Evolutionary conservation across 2,797 vertebrate species (phyloP).

Genomic region (Coregonus ussuriensis): DNA sequence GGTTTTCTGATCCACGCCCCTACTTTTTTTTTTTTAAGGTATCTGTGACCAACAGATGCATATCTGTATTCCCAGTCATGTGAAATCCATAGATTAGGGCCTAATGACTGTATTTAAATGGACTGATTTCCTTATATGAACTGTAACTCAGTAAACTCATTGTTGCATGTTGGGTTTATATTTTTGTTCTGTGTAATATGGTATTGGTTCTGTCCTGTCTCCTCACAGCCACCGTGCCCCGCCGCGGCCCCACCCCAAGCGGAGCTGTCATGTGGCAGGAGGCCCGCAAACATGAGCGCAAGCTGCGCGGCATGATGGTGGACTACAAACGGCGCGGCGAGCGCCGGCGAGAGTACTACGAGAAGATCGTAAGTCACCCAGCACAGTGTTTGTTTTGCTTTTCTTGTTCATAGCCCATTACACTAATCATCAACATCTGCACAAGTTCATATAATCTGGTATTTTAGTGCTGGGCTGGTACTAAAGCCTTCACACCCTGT

Average conservation of each 20-base stretch:
- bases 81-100: no score
- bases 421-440: background rate
- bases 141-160: no score
- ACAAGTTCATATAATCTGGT: background rate
- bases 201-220: background rate
- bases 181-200: background rate
- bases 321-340: constrained; percentile 94
- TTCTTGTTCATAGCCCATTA: background rate
- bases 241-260: constrained; percentile 80
- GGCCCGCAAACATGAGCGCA: constrained; percentile 95
- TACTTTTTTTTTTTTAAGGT: no score
- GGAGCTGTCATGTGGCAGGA: constrained; percentile 95
- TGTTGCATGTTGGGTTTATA: no score
- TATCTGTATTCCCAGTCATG: no score
- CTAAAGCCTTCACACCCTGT: background rate
- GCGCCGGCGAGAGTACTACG: constrained; percentile 91
- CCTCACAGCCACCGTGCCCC: constrained; percentile 78
- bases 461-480: background rate
- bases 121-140: no score
- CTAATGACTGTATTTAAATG: no score
- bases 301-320: constrained; percentile 97
- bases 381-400: background rate
- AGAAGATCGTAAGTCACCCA: constrained; percentile 86
- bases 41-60: no score
- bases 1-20: no score